These are phyloP conservation scores for Platyrinchus mystaceus DNA, from an alignment of 2,797 vertebrate genomes.

Conservation along the genomic window DNA sequence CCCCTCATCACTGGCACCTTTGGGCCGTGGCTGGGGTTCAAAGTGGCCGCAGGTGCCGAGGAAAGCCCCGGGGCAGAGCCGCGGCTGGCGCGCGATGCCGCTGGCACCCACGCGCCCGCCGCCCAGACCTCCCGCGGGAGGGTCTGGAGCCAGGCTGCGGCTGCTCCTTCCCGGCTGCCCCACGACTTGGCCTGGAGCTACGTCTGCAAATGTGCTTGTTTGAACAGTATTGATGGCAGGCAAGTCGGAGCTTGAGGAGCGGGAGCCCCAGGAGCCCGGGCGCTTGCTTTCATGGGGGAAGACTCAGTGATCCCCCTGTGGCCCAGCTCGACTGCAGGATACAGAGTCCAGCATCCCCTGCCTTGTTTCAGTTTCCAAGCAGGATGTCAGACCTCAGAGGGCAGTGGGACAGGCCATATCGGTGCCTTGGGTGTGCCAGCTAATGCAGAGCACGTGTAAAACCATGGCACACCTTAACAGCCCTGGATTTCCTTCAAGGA, in stretches of 20 bases:
- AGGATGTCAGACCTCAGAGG: fast-evolving
- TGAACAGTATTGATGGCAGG: background rate
- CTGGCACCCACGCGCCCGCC: background rate
- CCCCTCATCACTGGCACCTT: background rate
- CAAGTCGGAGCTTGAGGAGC: slow-evolving; percentile 23
- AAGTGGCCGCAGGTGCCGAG: background rate
- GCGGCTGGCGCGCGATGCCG: background rate
- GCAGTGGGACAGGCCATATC: background rate
- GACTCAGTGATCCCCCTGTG: fast-evolving
- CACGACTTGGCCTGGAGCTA: slow-evolving; percentile 50
- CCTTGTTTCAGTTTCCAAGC: fast-evolving
- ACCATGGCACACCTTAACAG: background rate
- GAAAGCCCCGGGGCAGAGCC: background rate
- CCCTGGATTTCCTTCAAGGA: background rate
- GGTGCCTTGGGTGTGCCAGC: fast-evolving
- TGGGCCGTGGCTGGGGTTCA: background rate
- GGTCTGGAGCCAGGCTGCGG: slow-evolving; percentile 1
- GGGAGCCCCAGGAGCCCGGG: background rate
- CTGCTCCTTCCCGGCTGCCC: background rate
- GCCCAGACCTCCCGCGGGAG: slow-evolving; percentile 5
- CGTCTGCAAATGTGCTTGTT: slow-evolving; percentile 27
- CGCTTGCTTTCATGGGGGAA: fast-evolving
- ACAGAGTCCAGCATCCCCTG: fast-evolving
- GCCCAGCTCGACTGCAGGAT: fast-evolving
- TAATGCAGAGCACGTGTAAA: background rate